Conservation (phyloP, 1,140 invertebrate genomes). For the Antheraea pernyi region DNA sequence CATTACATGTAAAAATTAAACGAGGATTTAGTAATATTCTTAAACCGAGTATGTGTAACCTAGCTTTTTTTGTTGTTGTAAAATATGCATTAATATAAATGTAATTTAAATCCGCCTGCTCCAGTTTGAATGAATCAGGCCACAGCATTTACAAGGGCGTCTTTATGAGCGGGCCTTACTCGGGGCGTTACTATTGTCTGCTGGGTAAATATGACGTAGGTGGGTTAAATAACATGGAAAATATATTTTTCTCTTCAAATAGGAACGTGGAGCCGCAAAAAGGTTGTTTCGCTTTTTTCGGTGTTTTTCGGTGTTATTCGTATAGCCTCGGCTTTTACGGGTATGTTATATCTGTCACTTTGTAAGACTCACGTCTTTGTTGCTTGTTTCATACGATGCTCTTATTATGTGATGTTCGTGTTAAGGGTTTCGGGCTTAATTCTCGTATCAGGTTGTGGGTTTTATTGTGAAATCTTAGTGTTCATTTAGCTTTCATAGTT, state of each 20-base stretch:
- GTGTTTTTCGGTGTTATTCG: neutral
- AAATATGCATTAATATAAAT: constrained; percentile 13
- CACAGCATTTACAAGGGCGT: constrained; percentile 7
- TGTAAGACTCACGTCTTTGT: neutral
- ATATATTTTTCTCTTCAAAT: constrained; percentile 11
- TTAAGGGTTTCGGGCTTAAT: neutral
- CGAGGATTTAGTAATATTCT: too few relatives aligned
- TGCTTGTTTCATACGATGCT: constrained; percentile 2
- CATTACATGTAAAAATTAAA: too few relatives aligned
- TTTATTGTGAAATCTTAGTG: neutral
- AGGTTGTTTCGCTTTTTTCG: neutral
- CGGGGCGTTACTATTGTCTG: constrained; percentile 13
- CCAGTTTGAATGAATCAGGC: constrained; percentile 16
- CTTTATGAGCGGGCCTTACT: constrained; percentile 17
- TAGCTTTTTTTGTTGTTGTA: neutral
- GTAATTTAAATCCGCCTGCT: constrained; percentile 15
- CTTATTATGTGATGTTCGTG: neutral
- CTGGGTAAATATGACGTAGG: constrained; percentile 6
- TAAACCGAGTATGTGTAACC: too few relatives aligned
- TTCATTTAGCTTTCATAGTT: neutral
- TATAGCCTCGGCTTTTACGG: neutral
- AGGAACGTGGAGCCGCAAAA: neutral
- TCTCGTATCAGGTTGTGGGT: neutral
- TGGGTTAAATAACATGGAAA: constrained; percentile 11
- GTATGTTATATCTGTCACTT: neutral